Evolutionary conservation across 2,113 vertebrate genomes (phyloP).

Genomic region (Propithecus coquereli): DNA sequence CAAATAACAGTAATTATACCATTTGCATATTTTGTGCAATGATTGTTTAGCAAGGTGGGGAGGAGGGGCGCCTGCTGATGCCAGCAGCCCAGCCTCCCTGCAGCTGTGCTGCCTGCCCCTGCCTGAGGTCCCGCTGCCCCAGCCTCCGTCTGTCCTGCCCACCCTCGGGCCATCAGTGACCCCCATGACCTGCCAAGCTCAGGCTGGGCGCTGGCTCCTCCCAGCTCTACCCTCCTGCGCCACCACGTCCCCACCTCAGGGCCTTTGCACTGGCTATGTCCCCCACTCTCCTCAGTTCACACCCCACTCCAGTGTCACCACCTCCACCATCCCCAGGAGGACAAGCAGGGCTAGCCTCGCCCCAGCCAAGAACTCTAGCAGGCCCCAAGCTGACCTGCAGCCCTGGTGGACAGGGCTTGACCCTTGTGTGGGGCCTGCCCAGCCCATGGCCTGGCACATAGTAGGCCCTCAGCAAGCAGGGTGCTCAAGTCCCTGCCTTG

Average conservation of each 20-base stretch:
- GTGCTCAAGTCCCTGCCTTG: too few species aligned
- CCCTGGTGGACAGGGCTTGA: neutral
- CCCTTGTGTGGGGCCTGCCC: neutral
- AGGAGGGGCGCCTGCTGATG: conserved; percentile 65
- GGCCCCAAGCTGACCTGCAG: neutral
- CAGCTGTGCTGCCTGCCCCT: conserved; percentile 67
- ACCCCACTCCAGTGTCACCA: fast-evolving
- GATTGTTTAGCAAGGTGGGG: conserved; percentile 76
- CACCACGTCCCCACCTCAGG: fast-evolving
- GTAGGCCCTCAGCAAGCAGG: neutral
- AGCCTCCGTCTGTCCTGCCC: neutral
- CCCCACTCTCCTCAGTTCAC: fast-evolving
- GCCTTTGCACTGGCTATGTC: neutral
- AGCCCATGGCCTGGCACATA: neutral
- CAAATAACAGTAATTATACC: conserved; percentile 84
- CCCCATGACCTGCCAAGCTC: fast-evolving
- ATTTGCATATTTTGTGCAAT: conserved; percentile 82
- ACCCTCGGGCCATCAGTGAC: neutral
- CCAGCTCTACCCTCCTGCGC: too few species aligned
- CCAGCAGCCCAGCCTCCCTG: conserved; percentile 30
- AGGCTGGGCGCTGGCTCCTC: fast-evolving
- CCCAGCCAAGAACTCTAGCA: neutral
- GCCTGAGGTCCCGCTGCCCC: neutral
- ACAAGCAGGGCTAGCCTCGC: too few species aligned
- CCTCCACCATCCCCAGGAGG: neutral